Percentiles rank a stretch among this genome's conserved stretches.
These are phyloP conservation scores for Conops quadrifasciatus DNA, from an alignment of 2,888 invertebrate genomes.

Conservation along the genomic window DNA sequence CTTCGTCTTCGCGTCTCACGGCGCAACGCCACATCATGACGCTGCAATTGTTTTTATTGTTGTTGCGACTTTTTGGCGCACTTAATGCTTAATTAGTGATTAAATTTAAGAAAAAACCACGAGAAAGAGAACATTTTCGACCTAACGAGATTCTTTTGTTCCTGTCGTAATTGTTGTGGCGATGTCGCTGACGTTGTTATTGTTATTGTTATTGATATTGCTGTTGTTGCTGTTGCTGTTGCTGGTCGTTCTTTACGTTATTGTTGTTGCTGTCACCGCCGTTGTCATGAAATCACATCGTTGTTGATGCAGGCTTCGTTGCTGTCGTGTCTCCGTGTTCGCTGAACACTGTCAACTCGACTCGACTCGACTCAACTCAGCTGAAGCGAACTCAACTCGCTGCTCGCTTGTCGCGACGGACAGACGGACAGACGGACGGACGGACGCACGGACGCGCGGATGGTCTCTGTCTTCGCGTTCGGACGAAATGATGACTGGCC, in stretches of 20 bases:
- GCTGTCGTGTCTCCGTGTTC: not conserved
- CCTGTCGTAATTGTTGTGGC: constrained; percentile 13
- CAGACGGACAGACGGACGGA: too few species aligned
- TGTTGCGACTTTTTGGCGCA: constrained; percentile 28
- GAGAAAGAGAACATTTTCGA: constrained; percentile 29
- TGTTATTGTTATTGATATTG: not conserved
- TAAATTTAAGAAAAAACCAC: constrained; percentile 13
- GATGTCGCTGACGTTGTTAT: constrained; percentile 12
- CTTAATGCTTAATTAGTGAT: constrained; percentile 34
- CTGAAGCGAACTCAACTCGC: not conserved
- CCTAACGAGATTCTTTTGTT: constrained; percentile 30
- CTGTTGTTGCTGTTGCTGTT: not conserved
- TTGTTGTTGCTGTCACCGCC: constrained; percentile 18
- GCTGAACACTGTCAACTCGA: constrained; percentile 13
- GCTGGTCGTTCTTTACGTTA: too few species aligned
- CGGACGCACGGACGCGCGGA: too few species aligned
- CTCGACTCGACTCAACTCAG: constrained; percentile 2
- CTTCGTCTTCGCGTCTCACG: not conserved
- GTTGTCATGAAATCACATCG: not conserved
- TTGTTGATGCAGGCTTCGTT: too few species aligned
- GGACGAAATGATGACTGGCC: constrained; percentile 49
- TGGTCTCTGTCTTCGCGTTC: too few species aligned
- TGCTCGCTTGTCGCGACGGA: not conserved
- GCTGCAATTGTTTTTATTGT: constrained; percentile 4
- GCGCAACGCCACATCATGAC: not conserved